Evolutionary conservation across 2,888 invertebrate genomes (phyloP).

Genomic region (Plagodis dolabraria): DNA sequence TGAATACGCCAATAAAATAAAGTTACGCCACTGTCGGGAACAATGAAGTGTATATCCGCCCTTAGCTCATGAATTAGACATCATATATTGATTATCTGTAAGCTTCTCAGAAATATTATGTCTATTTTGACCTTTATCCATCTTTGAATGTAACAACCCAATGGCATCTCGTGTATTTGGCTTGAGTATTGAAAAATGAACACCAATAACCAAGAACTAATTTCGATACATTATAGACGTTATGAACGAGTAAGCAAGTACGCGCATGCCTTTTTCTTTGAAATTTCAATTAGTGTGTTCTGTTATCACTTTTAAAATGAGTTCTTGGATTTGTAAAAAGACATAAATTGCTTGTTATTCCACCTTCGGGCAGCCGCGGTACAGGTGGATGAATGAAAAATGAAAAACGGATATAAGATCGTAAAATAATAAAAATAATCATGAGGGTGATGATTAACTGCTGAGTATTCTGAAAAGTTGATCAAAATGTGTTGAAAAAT

Average conservation of each 20-base stretch:
- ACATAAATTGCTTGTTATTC: slow-evolving; percentile 30
- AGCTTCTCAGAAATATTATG: slow-evolving; percentile 31
- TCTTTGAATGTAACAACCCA: slow-evolving; percentile 35
- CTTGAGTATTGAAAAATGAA: slow-evolving; percentile 27
- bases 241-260: slow-evolving; percentile 25
- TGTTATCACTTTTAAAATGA: slow-evolving; percentile 3
- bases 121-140: slow-evolving; percentile 33
- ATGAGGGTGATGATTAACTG: too few relatives aligned
- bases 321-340: slow-evolving; percentile 10
- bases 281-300: slow-evolving; percentile 38
- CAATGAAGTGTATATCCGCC: slow-evolving; percentile 17
- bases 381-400: neutral
- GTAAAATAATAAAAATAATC: too few relatives aligned
- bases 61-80: slow-evolving; percentile 15
- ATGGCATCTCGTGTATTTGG: slow-evolving; percentile 30
- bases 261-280: slow-evolving; percentile 33
- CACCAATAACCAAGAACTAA: slow-evolving; percentile 37
- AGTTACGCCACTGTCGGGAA: slow-evolving; percentile 7
- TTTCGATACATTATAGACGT: slow-evolving; percentile 41
- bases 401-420: too few relatives aligned
- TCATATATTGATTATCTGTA: slow-evolving; percentile 27
- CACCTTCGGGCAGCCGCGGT: neutral
- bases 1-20: slow-evolving; percentile 8
- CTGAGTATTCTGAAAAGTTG: neutral
- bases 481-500: neutral